Percentiles rank a stretch among this genome's conserved stretches.
phyloP scores from a whole-genome alignment of 2,888 invertebrate species.

The Loripinus fragilis region DNA sequence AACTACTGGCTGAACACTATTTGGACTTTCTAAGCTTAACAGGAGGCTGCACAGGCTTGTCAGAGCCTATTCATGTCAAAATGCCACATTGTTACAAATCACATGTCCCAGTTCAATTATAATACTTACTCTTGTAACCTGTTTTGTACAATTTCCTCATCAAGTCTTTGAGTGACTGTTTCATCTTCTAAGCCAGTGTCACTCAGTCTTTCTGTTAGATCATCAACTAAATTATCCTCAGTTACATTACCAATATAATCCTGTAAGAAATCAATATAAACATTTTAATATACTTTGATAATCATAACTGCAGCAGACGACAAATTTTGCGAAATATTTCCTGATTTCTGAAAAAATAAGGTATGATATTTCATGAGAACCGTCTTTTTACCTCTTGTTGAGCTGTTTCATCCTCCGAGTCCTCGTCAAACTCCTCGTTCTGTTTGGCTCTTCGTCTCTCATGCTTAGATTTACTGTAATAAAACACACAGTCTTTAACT shows the following conservation, averaged over 20 bases:
- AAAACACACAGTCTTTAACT: not conserved
- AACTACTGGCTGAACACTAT: too few relatives aligned
- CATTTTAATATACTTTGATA: too few relatives aligned
- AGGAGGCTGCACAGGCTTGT: too few relatives aligned
- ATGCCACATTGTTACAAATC: too few relatives aligned
- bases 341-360: too few relatives aligned
- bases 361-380: too few relatives aligned
- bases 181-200: not conserved
- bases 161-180: not conserved
- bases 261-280: too few relatives aligned
- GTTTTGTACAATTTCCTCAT: not conserved
- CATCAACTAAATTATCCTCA: not conserved
- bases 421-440: slow-evolving; percentile 41
- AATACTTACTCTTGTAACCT: not conserved
- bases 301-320: too few relatives aligned
- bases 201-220: not conserved
- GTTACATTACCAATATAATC: not conserved
- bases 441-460: slow-evolving; percentile 59
- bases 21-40: too few relatives aligned
- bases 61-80: too few relatives aligned
- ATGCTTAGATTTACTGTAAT: slow-evolving; percentile 60
- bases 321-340: too few relatives aligned
- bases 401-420: slow-evolving; percentile 32
- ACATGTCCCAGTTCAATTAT: too few relatives aligned
- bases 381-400: slow-evolving; percentile 2